Evolutionary conservation across 2,888 invertebrate species (phyloP), one percentile per base, ranked within the genome.

Genomic region (Panzeria rudis): DNA sequence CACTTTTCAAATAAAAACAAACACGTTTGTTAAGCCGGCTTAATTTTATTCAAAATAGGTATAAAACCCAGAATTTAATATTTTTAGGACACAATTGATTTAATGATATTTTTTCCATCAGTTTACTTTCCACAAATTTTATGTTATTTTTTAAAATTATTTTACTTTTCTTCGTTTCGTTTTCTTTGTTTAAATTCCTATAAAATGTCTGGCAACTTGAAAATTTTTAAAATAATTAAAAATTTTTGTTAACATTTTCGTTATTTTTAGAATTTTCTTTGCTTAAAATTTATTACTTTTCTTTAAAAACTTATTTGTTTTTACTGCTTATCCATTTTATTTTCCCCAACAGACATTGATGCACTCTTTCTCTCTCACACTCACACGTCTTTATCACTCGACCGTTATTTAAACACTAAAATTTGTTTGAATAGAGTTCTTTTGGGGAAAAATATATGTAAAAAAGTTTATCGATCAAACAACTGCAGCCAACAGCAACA

Each of bases 331-430:
- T 35, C 44, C n/a, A 75, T 35, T 71, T 62, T 32, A 25, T 17
- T 54, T 62, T 41, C 17, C 9, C 9, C 6, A 64, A 64, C 15
- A n/a, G 15, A 52, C 20, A 29, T 29, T 54, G 15, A 20, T 15
- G 0, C 32, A 20, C 56, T 17, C 47, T n/a, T 11, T 47, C 11
- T 5, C 20, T 52, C 23, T 8, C 52, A 0, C 35, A 5, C 52
- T 11, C n/a, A 2, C n/a, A 81, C 75, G 64, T 79, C 78, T 75
- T 38, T 32, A 75, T 20, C 64, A 41, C 9, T 64, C 78, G 66
- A 78, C 73, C 82, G 85, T 85, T 85, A 61, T 82, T 85, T 66
- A 52, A 64, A 71, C 59, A 85, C 85, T 85, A 79, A 81, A 81
- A 61, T 69, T 50, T 66, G 29, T 29, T 64, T 32, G 38, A 69